Conservation (phyloP, 2,797 vertebrate genomes). For the Pteropus rufus region DNA sequence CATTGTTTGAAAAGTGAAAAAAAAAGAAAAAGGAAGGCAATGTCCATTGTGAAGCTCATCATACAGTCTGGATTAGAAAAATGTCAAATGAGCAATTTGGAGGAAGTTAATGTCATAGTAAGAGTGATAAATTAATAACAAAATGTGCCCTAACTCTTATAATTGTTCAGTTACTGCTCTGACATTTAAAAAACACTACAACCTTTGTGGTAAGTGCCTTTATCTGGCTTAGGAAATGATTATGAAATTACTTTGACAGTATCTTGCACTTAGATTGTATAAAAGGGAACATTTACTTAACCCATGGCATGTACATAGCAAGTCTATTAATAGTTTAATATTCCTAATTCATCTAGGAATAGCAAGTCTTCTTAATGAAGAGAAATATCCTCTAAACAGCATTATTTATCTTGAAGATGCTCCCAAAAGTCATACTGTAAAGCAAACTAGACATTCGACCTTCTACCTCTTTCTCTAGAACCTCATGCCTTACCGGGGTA, state of each 20-base stretch:
- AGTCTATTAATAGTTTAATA: slow-evolving; percentile 43
- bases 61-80: slow-evolving; percentile 49
- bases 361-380: slow-evolving; percentile 27
- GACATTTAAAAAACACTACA: slow-evolving; percentile 73
- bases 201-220: slow-evolving; percentile 60
- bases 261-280: slow-evolving; percentile 30
- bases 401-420: slow-evolving; percentile 42
- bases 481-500: neutral
- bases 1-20: neutral
- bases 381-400: slow-evolving; percentile 5
- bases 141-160: slow-evolving; percentile 62
- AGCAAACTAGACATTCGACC: neutral
- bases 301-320: neutral
- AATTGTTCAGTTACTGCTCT: slow-evolving; percentile 71
- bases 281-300: slow-evolving; percentile 63
- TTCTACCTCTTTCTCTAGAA: slow-evolving; percentile 24
- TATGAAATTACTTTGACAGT: slow-evolving; percentile 63
- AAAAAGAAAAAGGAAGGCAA: slow-evolving; percentile 6
- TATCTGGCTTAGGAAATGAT: slow-evolving; percentile 64
- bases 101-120: slow-evolving; percentile 67
- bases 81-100: slow-evolving; percentile 68
- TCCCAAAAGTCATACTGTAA: neutral
- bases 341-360: slow-evolving; percentile 27
- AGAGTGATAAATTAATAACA: slow-evolving; percentile 74
- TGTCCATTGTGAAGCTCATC: slow-evolving; percentile 43